A percentile compares a stretch with the other conserved stretches of the same genome.
phyloP scores from a whole-genome alignment of 2,113 vertebrate species.

The Trematomus loennbergii region DNA sequence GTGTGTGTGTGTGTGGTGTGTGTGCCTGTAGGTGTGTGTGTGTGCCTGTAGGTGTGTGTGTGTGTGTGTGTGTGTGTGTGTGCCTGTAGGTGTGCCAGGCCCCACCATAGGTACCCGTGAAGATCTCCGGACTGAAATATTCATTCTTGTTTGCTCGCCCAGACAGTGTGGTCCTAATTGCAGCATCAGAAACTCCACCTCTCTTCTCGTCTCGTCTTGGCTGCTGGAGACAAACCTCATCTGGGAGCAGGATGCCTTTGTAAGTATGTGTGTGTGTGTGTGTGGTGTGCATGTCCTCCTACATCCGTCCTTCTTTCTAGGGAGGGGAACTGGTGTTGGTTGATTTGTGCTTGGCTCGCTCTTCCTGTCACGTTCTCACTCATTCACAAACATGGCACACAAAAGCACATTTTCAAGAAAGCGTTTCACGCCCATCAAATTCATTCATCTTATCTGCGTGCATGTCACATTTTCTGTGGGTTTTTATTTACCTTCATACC shows the following conservation, averaged over 20 bases:
- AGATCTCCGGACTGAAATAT: constrained; percentile 83
- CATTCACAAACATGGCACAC: constrained; percentile 54
- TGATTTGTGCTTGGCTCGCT: constrained; percentile 38
- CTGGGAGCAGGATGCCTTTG: constrained; percentile 55
- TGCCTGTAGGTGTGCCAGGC: constrained; percentile 69
- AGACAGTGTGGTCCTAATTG: constrained; percentile 82
- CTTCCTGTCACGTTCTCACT: constrained; percentile 31
- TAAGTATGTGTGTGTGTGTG: constrained; percentile 35
- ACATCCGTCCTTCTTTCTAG: constrained; percentile 15
- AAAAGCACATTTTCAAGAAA: constrained; percentile 37
- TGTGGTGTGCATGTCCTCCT: constrained; percentile 4
- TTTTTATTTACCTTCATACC: constrained; percentile 24
- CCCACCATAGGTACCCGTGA: constrained; percentile 76
- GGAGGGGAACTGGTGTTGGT: constrained; percentile 4
- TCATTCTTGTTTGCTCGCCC: constrained; percentile 76
- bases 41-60: too few relatives aligned
- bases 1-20: constrained; percentile 44
- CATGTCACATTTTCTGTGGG: constrained; percentile 4
- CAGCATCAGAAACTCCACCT: constrained; percentile 82
- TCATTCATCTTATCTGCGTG: constrained; percentile 47
- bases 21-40: constrained; percentile 29
- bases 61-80: too few relatives aligned
- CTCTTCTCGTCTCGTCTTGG: constrained; percentile 62
- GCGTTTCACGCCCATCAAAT: constrained; percentile 9
- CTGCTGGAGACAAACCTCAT: constrained; percentile 66